A percentile compares a stretch with the other conserved stretches of the same genome.
Evolutionary conservation across 1,140 invertebrate genomes (phyloP).

Genomic region (Trialeurodes vaporariorum): DNA sequence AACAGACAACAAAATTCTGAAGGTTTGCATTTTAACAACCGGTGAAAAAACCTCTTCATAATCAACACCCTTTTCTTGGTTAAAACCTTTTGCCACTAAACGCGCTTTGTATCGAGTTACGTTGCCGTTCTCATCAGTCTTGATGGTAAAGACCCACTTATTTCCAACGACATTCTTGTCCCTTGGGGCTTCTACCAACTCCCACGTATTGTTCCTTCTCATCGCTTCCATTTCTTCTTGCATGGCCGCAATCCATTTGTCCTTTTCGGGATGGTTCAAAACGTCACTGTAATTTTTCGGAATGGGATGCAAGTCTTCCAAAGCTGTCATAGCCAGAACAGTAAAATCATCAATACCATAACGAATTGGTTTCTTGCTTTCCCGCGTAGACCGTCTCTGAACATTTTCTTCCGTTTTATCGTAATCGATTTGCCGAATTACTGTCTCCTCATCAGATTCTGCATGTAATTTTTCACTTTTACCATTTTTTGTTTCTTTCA

Average conservation of each 20-base stretch:
- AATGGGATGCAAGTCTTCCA: background rate
- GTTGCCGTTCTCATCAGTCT: conserved; percentile 26
- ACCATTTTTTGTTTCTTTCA: too few relatives aligned
- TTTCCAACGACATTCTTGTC: conserved; percentile 24
- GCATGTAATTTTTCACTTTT: too few relatives aligned
- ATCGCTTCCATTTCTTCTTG: conserved; percentile 30
- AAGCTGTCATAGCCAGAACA: too few relatives aligned
- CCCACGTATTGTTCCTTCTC: conserved; percentile 32
- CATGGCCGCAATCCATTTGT: conserved; percentile 32
- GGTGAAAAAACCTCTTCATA: conserved; percentile 32
- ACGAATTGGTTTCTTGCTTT: too few relatives aligned
- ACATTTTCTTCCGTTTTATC: too few relatives aligned
- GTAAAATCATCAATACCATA: too few relatives aligned
- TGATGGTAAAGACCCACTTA: conserved; percentile 34
- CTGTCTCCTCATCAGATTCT: too few relatives aligned
- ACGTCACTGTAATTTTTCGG: background rate
- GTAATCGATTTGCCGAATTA: too few relatives aligned
- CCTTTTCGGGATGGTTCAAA: background rate
- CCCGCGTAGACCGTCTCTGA: too few relatives aligned
- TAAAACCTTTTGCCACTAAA: conserved; percentile 36
- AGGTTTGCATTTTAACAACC: conserved; percentile 26
- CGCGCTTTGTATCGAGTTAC: conserved; percentile 32
- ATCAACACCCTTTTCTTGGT: conserved; percentile 29
- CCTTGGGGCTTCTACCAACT: conserved; percentile 25
- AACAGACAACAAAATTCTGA: conserved; percentile 32